Base-by-base conservation (phyloP, 1,140 invertebrate genomes). In the Bombus picipes region DNA sequence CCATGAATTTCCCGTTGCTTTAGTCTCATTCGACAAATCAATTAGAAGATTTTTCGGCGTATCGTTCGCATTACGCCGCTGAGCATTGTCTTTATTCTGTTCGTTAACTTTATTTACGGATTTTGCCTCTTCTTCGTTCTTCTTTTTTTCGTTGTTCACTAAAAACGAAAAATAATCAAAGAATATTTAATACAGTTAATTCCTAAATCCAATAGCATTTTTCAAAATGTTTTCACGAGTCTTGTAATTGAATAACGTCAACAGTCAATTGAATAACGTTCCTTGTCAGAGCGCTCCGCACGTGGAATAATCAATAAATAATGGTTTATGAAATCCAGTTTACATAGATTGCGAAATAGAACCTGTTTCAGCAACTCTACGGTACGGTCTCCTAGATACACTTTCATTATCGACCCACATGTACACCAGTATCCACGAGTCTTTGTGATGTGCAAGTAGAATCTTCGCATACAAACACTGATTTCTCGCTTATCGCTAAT, bases 41-140 rank as follows among this genome's bases (percentile, higher is more conserved):
- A 95, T 95, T 10, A 95, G 71, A 43, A 94, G 76, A 88, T 91
- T 94, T 77, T 94, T 94, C 65, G 92, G 88, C 6, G 78, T 75
- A 28, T 88, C 90, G 39, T 83, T 90, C 34, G 43, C 8, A 25
- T 75, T 85, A 57, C 65, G 59, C 32, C 81, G 86, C 47, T 91
- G 74, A 32, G 57, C 75, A 28, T 81, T 87, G 18, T 80, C 87
- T 37, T 90, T 90, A 3, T 88, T 90, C 76, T 89, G 81, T 28
- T 86, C 75, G n/a, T 81, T 89, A 15, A 83, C 88, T 66, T 81
- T 91, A 12, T 28, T 79, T 39, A 70, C 83, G 18, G 39, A 78
- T 41, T 87, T 88, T 43, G 72, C 71, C 8, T 84, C 86, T 13
- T 85, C 74, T 3, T 32, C 47, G 37, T 53, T 76, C 28, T 83